Base-by-base conservation (phyloP, 2,113 vertebrate species). In the Gallinago paraguaiae region DNA sequence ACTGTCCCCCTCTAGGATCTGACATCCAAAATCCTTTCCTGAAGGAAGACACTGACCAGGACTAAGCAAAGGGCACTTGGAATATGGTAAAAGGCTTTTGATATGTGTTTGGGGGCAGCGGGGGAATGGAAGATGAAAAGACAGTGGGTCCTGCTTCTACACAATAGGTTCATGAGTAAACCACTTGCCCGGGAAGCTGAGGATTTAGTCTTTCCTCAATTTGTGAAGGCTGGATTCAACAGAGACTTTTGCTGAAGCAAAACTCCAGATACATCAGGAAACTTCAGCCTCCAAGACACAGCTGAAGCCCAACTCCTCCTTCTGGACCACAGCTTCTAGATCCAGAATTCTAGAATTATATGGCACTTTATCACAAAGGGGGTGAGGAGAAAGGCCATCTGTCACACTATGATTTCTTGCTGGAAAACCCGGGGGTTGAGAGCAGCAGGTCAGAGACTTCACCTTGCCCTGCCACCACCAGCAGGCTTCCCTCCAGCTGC, bases 381-480 rank as follows among this genome's bases (percentile, higher is more conserved):
- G 3, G 3, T 5, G 8, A 4, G 8, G 3, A 7, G n/a, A 30
- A 39, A 11, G 28, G 27, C 6, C 11, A 23, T 0, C 27, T 43
- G 59, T 11, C 15, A 39, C 7, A 2, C 3, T 14, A 11, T 1
- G 11, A 13, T 25, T 8, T 59, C 35, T 23, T 27, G 24, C 11
- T 25, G 17, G 43, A 57, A 57, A 81, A 23, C 45, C 9, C 3
- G 0, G 3, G 19, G 11, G 24, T 1, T 28, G 22, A 2, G 15
- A 60, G 53, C 9, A 15, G 60, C 4, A 17, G 14, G 31, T 19
- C 9, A 11, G 68, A 43, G 31, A 7, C 22, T 48, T 50, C 1
- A 0, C 25, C 18, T 0, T 1, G 24, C 6, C 17, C 41, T 28
- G 48, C 57, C 50, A 9, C 25, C 1, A 1, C 8, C 59, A 17